phyloP scores from a whole-genome alignment of 1,140 invertebrate species.

The Brachionus rubens region DNA sequence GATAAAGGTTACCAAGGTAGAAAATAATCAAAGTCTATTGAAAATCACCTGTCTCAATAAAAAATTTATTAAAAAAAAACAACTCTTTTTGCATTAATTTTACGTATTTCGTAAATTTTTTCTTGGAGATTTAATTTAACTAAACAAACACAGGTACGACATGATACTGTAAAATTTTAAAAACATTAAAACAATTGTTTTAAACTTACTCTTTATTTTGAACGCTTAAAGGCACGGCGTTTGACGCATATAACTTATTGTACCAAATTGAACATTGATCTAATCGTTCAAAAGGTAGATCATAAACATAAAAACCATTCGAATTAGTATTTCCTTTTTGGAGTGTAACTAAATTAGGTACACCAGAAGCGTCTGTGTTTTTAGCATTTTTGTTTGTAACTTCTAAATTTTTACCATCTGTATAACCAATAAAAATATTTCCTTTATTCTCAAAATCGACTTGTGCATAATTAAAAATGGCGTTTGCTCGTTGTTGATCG shows the following conservation, averaged over 20 bases:
- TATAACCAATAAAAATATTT: conserved; percentile 29
- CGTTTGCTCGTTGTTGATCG: not conserved
- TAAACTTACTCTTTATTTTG: not conserved
- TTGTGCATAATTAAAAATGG: not conserved
- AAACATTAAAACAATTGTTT: no score
- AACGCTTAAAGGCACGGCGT: no score
- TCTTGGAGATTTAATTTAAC: no score
- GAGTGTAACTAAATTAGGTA: not conserved
- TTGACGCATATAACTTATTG: no score
- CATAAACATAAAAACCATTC: not conserved
- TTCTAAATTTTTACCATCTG: not conserved
- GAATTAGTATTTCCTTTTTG: not conserved
- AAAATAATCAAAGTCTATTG: no score
- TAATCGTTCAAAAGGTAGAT: not conserved
- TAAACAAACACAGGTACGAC: no score
- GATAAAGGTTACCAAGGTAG: no score
- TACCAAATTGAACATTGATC: not conserved
- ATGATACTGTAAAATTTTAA: no score
- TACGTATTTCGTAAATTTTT: no score
- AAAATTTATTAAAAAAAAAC: no score
- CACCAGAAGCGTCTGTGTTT: not conserved
- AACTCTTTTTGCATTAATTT: no score
- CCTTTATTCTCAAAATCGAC: not conserved
- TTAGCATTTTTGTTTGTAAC: not conserved
- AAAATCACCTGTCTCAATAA: no score